Evolutionary conservation across 2,797 vertebrate genomes (phyloP), one percentile per base, ranked within the genome.

Genomic region (Loriculus beryllinus): DNA sequence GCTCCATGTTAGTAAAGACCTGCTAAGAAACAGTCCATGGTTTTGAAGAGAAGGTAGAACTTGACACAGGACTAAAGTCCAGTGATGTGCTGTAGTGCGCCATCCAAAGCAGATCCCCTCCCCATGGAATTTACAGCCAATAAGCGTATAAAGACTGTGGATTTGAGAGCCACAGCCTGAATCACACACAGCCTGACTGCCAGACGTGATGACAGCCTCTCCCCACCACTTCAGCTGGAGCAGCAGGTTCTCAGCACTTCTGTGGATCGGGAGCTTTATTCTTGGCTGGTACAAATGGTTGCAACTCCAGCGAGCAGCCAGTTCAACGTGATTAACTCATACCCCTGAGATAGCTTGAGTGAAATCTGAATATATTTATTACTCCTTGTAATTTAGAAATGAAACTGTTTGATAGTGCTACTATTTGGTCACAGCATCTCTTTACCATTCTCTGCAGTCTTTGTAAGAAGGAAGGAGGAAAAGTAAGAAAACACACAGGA

Each of bases 221-320:
- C 94, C 86, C 88, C 91, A 86, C 67, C 86, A 88, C 93, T 96
- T 96, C 93, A 95, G 83, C 95, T 93, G 94, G 91, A 96, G 95
- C 93, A 93, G 94, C 92, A 94, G 92, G 94, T 94, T 96, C 96
- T 96, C 92, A 83, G 96, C 94, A 92, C 91, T 88, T 74, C 16
- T 82, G 80, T 88, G 92, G 57, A 76, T 69, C 91, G 48, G 94
- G 90, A 78, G 48, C 88, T 88, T 92, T 28, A 1, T 86, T 93
- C 80, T 69, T 52, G n/a, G 48, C 79, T 82, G 51, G 21, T 75
- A 75, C 83, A 75, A 74, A 57, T 83, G 82, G 76, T 47, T 88
- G 65, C 79, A 69, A 28, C 65, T 70, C 43, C 74, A 29, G 2
- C 4, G 62, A 86, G 67, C 0, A 12, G 88, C 23, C 51, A 65